Evolutionary conservation across 2,113 vertebrate genomes (phyloP).

Genomic region (Scolopax mira): DNA sequence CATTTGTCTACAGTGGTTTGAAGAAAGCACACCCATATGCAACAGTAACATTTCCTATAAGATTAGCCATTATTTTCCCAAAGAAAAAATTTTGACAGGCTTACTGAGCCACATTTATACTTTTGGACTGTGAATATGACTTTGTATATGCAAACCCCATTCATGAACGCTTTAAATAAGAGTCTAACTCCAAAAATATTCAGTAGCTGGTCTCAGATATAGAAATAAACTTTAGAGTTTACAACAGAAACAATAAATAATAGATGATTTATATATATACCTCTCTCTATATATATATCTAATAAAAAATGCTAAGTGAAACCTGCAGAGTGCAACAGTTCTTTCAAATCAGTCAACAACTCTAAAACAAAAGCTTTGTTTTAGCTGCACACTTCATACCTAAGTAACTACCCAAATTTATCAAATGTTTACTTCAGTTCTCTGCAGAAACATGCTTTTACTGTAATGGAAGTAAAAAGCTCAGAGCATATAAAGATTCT

Average conservation of each 20-base stretch:
- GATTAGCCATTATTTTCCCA: not conserved
- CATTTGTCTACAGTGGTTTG: not conserved
- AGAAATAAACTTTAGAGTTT: not conserved
- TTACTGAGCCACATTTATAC: not conserved
- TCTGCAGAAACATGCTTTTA: not conserved
- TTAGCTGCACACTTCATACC: not conserved
- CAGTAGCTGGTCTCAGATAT: not conserved
- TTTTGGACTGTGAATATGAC: not conserved
- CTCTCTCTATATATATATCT: too few relatives aligned
- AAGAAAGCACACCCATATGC: not conserved
- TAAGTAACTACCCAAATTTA: not conserved
- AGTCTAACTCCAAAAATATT: not conserved
- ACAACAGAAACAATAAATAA: not conserved
- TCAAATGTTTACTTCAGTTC: not conserved
- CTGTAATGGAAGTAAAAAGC: not conserved
- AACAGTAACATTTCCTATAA: not conserved
- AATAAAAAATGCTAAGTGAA: not conserved
- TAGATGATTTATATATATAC: not conserved
- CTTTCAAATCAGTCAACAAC: not conserved
- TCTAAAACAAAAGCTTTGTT: not conserved
- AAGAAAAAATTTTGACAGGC: not conserved
- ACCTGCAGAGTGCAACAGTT: not conserved
- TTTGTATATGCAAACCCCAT: not conserved
- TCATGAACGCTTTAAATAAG: not conserved
- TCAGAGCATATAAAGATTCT: not conserved